Conservation (phyloP, 1,140 invertebrate species). For the Pseudomyrmex flavicornis region DNA sequence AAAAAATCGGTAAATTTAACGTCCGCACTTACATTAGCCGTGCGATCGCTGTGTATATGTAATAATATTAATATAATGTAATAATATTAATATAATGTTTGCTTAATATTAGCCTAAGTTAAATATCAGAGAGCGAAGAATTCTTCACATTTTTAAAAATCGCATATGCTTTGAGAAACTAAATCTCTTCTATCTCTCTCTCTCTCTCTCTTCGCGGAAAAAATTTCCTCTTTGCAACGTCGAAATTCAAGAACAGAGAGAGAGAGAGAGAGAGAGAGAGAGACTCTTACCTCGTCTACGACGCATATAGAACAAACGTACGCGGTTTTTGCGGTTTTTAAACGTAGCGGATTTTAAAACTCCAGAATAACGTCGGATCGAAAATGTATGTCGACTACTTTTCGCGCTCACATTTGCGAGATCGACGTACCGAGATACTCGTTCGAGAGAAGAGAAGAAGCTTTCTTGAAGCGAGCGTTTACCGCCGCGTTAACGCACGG, state of each 20-base stretch:
- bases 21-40: too few species aligned
- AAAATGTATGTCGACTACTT: background rate
- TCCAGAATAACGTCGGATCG: background rate
- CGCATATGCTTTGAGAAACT: background rate
- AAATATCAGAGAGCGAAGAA: background rate
- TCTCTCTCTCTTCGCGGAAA: background rate
- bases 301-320: background rate
- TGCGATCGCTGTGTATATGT: too few species aligned
- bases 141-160: background rate
- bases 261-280: background rate
- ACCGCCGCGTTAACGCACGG: conserved; percentile 19
- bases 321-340: too few species aligned
- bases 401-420: conserved; percentile 6
- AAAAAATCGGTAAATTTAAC: too few species aligned
- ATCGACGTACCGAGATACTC: background rate
- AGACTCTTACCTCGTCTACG: background rate
- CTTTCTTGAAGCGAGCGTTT: conserved; percentile 22
- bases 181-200: background rate
- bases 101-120: too few species aligned
- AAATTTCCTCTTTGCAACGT: background rate
- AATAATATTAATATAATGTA: too few species aligned
- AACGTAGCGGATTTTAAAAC: background rate
- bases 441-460: background rate
- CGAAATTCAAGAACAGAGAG: conserved; percentile 16
- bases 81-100: too few species aligned